A percentile compares a stretch with the other conserved stretches of the same genome.
phyloP scores from a whole-genome alignment of 2,888 invertebrate genomes.

The Argyresthia goedartella region DNA sequence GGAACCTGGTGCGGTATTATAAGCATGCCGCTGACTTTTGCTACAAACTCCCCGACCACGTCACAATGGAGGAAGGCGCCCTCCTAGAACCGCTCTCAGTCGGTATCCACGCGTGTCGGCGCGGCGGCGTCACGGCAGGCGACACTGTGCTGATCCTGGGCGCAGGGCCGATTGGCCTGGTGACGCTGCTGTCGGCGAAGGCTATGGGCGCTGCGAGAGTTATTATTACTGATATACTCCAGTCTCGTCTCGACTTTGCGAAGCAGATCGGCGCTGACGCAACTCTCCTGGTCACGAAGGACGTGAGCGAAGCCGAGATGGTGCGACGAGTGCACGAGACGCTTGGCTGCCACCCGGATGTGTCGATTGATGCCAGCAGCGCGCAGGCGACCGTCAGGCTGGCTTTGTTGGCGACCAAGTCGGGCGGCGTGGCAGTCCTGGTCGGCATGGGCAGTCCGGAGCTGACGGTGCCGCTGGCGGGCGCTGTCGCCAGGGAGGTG shows the following conservation, averaged over 20 bases:
- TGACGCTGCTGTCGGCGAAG: slow-evolving; percentile 83
- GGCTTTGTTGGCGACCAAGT: slow-evolving; percentile 83
- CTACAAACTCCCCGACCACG: slow-evolving; percentile 89
- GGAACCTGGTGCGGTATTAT: no score
- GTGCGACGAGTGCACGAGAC: slow-evolving; percentile 70
- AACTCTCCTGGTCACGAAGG: slow-evolving; percentile 71
- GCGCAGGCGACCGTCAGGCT: slow-evolving; percentile 82
- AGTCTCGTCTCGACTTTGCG: slow-evolving; percentile 81
- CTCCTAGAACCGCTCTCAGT: slow-evolving; percentile 94
- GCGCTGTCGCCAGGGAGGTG: slow-evolving; percentile 86
- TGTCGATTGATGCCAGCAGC: slow-evolving; percentile 91
- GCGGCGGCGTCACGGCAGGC: slow-evolving; percentile 82
- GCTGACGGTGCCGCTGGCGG: slow-evolving; percentile 84
- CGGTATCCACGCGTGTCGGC: slow-evolving; percentile 92
- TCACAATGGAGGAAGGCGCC: slow-evolving; percentile 94
- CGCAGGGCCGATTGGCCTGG: slow-evolving; percentile 91
- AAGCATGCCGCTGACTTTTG: slow-evolving; percentile 93
- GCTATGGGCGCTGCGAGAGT: slow-evolving; percentile 88
- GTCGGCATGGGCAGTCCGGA: slow-evolving; percentile 90
- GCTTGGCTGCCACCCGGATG: slow-evolving; percentile 76
- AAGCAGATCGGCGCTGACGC: slow-evolving; percentile 83
- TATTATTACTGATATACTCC: slow-evolving; percentile 80
- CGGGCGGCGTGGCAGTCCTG: slow-evolving; percentile 88
- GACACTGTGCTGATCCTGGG: slow-evolving; percentile 82
- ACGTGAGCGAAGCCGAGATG: slow-evolving; percentile 69